Evolutionary conservation across 2,797 vertebrate genomes (phyloP).

Genomic region (Pygocentrus nattereri): DNA sequence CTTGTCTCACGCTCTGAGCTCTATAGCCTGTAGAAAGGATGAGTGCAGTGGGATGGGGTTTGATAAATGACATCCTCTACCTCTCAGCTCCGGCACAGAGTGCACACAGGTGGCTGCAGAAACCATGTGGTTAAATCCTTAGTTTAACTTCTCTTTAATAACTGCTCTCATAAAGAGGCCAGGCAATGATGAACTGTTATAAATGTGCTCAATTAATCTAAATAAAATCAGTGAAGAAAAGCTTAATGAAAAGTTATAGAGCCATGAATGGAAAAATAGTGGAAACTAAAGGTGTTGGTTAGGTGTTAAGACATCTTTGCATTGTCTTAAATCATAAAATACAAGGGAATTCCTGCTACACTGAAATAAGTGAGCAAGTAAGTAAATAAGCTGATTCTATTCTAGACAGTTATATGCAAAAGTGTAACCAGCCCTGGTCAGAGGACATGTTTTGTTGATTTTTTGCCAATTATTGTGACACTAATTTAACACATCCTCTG

Average conservation of each 20-base stretch:
- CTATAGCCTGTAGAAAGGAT: neutral
- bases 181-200: neutral
- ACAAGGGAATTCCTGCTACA: too few relatives aligned
- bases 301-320: too few relatives aligned
- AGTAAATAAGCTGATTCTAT: too few relatives aligned
- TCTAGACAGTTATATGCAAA: too few relatives aligned
- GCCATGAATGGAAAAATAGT: neutral
- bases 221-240: neutral
- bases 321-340: too few relatives aligned
- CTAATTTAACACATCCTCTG: too few relatives aligned
- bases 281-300: neutral
- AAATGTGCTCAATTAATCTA: neutral
- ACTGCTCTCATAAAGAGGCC: neutral
- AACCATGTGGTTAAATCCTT: neutral
- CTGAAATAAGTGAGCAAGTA: too few relatives aligned
- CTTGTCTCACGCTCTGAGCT: neutral
- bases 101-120: neutral
- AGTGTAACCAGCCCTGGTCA: too few relatives aligned
- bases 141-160: neutral
- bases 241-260: neutral
- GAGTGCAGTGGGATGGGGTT: neutral
- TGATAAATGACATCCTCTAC: conserved; percentile 9
- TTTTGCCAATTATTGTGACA: too few relatives aligned
- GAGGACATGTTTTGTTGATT: too few relatives aligned
- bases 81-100: neutral